phyloP scores from a whole-genome alignment of 2,113 vertebrate genomes.

The Lates calcarifer region DNA sequence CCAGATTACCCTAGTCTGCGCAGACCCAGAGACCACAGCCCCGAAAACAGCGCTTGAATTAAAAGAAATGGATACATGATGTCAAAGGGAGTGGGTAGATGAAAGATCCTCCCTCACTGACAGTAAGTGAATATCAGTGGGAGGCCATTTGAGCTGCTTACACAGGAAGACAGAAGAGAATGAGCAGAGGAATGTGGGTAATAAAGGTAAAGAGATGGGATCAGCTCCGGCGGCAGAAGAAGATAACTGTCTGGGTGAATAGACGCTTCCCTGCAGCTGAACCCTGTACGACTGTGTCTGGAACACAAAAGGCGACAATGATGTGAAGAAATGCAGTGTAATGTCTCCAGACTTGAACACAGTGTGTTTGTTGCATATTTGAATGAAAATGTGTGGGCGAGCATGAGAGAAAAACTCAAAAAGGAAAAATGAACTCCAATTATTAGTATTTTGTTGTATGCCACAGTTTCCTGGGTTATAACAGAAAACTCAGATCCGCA shows the following conservation, averaged over 20 bases:
- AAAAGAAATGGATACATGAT: constrained; percentile 7
- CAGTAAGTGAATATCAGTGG: no score
- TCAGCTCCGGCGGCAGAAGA: neutral
- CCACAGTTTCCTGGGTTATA: constrained; percentile 14
- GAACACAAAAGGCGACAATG: neutral
- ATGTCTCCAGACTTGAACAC: neutral
- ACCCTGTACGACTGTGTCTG: constrained; percentile 1
- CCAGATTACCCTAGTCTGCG: neutral
- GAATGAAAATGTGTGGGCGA: constrained; percentile 23
- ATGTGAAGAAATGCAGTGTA: neutral
- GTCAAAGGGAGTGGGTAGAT: neutral
- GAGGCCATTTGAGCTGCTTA: no score
- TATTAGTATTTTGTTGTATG: neutral
- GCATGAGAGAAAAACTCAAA: constrained; percentile 1
- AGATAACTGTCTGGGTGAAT: neutral
- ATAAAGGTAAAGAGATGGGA: constrained; percentile 12
- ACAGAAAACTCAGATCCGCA: constrained; percentile 16
- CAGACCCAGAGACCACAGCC: neutral
- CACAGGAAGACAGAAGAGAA: no score
- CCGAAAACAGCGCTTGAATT: neutral
- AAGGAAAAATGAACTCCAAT: constrained; percentile 5
- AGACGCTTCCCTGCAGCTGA: neutral
- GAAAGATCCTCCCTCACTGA: no score
- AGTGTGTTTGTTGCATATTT: constrained; percentile 7
- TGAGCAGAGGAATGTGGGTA: no score